Evolutionary conservation across 1,140 invertebrate species (phyloP), one percentile per base, ranked within the genome.

Genomic region (Coenobita brevimanus): DNA sequence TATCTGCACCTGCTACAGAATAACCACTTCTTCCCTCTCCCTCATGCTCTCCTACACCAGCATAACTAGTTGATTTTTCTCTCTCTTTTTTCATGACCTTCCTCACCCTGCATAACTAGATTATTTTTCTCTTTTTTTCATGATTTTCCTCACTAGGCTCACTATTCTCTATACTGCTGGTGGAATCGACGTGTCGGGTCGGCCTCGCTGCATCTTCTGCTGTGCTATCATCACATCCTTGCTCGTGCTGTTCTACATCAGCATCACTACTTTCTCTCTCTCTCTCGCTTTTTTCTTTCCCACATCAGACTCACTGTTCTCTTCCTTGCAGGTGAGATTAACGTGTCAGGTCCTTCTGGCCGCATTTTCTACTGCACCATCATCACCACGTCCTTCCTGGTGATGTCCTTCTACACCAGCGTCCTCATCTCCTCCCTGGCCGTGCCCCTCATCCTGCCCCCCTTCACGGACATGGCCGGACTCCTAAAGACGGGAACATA

Each of bases 371-470:
- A 67, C 17, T 33, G 78, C 41, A 30, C 76, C 13, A 75, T 87
- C 15, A 60, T 87, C n/a, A 27, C 54, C 21, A 87, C 84, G 50
- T 41, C 75, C 6, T 87, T 73, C 73, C 60, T 87, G 13, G 69
- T 69, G 3, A 46, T 87, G 30, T 33, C 76, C 84, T 87, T 87
- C 46, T 87, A 87, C 57, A 87, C 73, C 10, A 79, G 75, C 27
- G 76, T 79, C 62, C 84, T 87, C 41, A 67, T 80, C n/a, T 87
- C 84, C 36, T 79, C 62, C 57, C 62, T 87, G 27, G 57, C 84
- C n/a, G 76, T 87, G 41, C 84, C 84, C 33, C 27, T 87, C 43
- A 43, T 87, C 36, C 24, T 36, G 2, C 75, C 76, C 3, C 84
- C 84, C 41, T 87, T 79, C 84, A 80, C 60, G 8, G 76, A 87